These are phyloP conservation scores for Erythrolamprus reginae DNA, from an alignment of 2,113 vertebrate species.

Conservation along the genomic window DNA sequence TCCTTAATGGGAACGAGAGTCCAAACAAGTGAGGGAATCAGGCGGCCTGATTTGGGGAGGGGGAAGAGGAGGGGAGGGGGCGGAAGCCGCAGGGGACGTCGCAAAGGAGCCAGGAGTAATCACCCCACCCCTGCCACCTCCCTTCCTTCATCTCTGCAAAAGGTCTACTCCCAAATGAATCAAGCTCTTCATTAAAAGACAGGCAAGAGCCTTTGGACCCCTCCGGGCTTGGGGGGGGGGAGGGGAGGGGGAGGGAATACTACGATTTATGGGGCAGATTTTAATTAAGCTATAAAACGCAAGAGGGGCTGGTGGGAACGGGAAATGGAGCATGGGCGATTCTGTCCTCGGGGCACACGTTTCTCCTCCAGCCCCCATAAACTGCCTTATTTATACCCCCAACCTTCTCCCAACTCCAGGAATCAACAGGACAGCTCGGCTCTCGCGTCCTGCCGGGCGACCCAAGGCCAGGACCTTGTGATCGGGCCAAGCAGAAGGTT, in stretches of 20 bases:
- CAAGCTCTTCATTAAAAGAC: constrained; percentile 44
- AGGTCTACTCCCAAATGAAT: constrained; percentile 53
- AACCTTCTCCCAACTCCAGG: background rate
- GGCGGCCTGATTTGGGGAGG: background rate
- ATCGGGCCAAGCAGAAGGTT: background rate
- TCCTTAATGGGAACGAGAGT: background rate
- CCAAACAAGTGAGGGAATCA: background rate
- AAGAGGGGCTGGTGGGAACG: constrained; percentile 14
- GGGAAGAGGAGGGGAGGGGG: background rate
- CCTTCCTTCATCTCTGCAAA: constrained; percentile 5
- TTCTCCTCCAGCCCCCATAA: constrained; percentile 26
- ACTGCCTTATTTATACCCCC: constrained; percentile 26
- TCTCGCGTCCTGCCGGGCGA: background rate
- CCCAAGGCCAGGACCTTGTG: background rate
- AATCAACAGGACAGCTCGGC: background rate
- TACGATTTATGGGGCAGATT: constrained; percentile 34
- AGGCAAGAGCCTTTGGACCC: constrained; percentile 15
- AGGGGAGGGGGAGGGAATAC: background rate
- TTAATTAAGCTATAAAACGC: constrained; percentile 42
- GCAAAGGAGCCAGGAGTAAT: background rate
- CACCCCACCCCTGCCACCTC: background rate
- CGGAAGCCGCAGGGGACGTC: background rate
- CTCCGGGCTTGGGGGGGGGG: constrained; percentile 1
- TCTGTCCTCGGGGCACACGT: constrained; percentile 13
- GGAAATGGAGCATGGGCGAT: constrained; percentile 19